Evolutionary conservation across 2,113 vertebrate genomes (phyloP).

Genomic region (Aviceda subcristata): DNA sequence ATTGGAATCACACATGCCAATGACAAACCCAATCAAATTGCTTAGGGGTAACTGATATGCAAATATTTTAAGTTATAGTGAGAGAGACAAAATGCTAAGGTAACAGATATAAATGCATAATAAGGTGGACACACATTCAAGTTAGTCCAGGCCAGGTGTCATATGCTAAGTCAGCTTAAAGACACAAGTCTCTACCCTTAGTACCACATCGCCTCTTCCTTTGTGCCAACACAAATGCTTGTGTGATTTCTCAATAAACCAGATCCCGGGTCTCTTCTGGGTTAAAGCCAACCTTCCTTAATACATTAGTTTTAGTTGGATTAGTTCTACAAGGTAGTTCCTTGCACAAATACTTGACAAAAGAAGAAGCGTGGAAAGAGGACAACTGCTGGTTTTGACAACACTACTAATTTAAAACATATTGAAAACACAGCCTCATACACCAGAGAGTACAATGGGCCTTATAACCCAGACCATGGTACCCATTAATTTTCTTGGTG

Average conservation of each 20-base stretch:
- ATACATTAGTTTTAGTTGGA: background rate
- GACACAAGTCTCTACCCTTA: background rate
- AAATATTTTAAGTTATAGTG: background rate
- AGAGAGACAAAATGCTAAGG: background rate
- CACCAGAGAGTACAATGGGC: background rate
- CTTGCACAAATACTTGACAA: background rate
- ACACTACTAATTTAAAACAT: background rate
- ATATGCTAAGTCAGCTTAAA: background rate
- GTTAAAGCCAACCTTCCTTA: background rate
- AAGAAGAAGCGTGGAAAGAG: background rate
- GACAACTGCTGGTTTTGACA: background rate
- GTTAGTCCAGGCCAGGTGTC: background rate
- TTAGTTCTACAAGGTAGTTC: background rate
- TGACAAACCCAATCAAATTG: background rate
- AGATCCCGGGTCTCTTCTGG: background rate
- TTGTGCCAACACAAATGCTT: background rate
- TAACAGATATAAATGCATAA: background rate
- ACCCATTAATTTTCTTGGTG: too few relatives aligned
- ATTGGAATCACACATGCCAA: background rate
- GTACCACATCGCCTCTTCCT: background rate
- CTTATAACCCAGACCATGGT: too few relatives aligned
- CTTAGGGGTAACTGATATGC: background rate
- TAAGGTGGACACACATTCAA: background rate
- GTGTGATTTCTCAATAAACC: background rate
- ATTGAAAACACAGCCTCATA: background rate